Percentiles rank a stretch among this genome's conserved stretches.
Conservation (phyloP, 2,797 vertebrate genomes). For the Lemur catta region DNA sequence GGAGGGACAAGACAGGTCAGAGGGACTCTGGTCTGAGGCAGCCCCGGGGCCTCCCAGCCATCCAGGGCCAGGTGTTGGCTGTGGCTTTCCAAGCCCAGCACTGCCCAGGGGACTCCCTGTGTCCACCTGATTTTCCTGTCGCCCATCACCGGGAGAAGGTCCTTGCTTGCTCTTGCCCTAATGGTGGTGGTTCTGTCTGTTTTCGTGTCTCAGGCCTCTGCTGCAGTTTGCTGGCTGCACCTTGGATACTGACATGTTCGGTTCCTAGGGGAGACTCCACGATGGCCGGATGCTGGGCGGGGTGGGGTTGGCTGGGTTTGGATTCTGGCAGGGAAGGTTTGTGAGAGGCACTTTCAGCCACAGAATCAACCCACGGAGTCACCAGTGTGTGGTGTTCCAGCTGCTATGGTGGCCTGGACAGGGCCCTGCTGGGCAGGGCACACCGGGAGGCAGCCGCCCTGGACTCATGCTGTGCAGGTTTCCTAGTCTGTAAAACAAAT, state of each 20-base stretch:
- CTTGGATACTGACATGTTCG: background rate
- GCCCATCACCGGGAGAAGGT: fast-evolving
- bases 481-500: background rate
- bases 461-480: fast-evolving
- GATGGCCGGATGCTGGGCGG: background rate
- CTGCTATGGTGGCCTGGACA: background rate
- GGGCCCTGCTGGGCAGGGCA: background rate
- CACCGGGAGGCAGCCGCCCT: fast-evolving
- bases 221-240: background rate
- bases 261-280: background rate
- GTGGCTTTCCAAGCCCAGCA: background rate
- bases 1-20: background rate
- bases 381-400: too few relatives aligned
- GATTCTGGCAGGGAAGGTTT: background rate
- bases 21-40: background rate
- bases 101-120: background rate
- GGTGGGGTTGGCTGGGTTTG: background rate
- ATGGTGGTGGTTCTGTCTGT: fast-evolving
- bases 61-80: background rate
- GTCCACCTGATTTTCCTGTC: too few relatives aligned
- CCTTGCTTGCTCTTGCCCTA: background rate
- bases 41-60: background rate
- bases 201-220: background rate
- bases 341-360: background rate
- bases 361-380: background rate